Base-by-base conservation (phyloP, 2,113 vertebrate species). In the Erpornis zantholeuca region DNA sequence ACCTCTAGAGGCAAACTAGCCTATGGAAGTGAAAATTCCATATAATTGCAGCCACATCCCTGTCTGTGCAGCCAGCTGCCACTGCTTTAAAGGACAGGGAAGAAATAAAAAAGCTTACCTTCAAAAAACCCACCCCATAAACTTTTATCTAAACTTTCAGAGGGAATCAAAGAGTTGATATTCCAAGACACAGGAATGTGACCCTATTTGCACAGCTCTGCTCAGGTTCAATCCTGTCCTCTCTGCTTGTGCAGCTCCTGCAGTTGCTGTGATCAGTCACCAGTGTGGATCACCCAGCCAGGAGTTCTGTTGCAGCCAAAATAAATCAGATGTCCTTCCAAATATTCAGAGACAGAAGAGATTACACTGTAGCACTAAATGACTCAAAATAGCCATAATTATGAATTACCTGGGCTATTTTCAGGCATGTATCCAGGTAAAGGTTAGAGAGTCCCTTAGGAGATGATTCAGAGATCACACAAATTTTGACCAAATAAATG, bases 201-300 rank as follows among this genome's bases (percentile, higher is more conserved):
- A 64, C 60, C n/a, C 82, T 21, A 5, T 17, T 16, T 17, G 56
- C 63, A 90, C 16, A 76, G 68, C 70, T 76, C 89, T 93, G 79
- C 73, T 57, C 45, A 35, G 50, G 60, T 24, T 65, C 76, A 76
- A 6, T 16, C 71, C 80, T 23, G 76, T 28, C 79, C 80, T 50
- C 52, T 23, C 65, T 64, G 82, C 59, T 15, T 15, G 61, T 50
- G 65, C 66, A 79, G 82, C 8, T 68, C 24, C 29, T 52, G 84
- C 76, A 82, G 88, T 53, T 96, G 88, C 78, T 82, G n/a, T 19
- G 61, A 80, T 95, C 95, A 96, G 69, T 93, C 66, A 93, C 61
- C 52, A 73, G 44, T 0, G 0, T 5, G 27, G 13, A 44, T 44
- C 61, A 81, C 20, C n/a, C 93, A 77, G 92, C 1, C 29, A 87